A percentile compares a stretch with the other conserved stretches of the same genome.
These are phyloP conservation scores for Microtus montanus DNA, from an alignment of 2,113 vertebrate genomes.

Conservation along the genomic window DNA sequence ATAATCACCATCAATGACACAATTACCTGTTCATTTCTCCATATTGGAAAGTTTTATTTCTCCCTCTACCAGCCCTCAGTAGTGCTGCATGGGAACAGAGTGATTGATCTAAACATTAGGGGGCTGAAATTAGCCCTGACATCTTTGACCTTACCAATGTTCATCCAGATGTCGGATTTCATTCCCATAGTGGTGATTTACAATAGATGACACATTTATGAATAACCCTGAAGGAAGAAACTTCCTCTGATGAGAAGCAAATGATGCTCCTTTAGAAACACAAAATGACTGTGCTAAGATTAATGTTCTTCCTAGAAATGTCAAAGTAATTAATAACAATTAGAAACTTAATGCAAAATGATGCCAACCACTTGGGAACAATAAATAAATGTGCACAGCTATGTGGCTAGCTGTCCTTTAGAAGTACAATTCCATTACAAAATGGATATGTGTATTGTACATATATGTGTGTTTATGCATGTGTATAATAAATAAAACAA, in stretches of 20 bases:
- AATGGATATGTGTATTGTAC: neutral
- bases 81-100: neutral
- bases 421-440: constrained; percentile 41
- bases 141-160: constrained; percentile 68
- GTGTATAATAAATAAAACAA: constrained; percentile 13
- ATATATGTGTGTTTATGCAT: neutral
- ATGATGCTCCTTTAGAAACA: constrained; percentile 63
- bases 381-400: constrained; percentile 39
- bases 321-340: constrained; percentile 80
- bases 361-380: constrained; percentile 68
- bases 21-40: neutral
- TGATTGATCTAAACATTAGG: constrained; percentile 66
- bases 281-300: constrained; percentile 67
- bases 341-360: constrained; percentile 66
- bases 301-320: constrained; percentile 73
- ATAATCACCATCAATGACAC: neutral
- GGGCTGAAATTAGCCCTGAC: constrained; percentile 61
- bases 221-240: constrained; percentile 68
- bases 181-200: constrained; percentile 67
- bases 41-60: neutral
- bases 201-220: constrained; percentile 72
- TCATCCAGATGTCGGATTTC: constrained; percentile 62
- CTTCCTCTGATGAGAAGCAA: constrained; percentile 46
- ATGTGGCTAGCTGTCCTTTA: constrained; percentile 46
- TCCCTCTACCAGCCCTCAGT: neutral